Evolutionary conservation across 1,140 invertebrate species (phyloP).

Genomic region (Halotydeus destructor): DNA sequence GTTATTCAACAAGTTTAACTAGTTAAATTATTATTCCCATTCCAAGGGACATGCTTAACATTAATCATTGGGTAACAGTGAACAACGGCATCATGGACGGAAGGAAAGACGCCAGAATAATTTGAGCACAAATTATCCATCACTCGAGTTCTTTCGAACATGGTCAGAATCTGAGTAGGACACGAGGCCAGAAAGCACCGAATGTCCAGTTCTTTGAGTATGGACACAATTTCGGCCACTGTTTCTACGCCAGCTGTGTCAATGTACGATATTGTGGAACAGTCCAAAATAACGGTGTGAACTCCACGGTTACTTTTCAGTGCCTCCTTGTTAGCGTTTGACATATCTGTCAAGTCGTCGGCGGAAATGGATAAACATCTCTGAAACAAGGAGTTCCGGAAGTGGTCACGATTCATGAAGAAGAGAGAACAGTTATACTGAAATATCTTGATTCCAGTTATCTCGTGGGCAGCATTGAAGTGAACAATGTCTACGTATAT

Average conservation of each 20-base stretch:
- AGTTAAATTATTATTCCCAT: too few relatives aligned
- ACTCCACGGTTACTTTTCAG: too few relatives aligned
- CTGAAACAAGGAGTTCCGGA: constrained; percentile 29
- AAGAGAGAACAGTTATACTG: constrained; percentile 28
- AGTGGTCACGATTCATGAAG: constrained; percentile 29
- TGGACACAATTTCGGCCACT: too few relatives aligned
- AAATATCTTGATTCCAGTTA: constrained; percentile 27
- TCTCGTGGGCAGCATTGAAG: constrained; percentile 32
- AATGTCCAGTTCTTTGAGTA: not conserved
- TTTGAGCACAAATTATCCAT: not conserved
- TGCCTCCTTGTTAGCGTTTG: too few relatives aligned
- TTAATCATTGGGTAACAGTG: too few relatives aligned
- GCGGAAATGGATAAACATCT: not conserved
- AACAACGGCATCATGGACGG: not conserved
- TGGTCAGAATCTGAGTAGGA: not conserved
- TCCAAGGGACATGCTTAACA: too few relatives aligned
- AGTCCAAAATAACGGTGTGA: constrained; percentile 18
- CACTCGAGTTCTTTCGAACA: constrained; percentile 1
- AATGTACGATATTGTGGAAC: constrained; percentile 15
- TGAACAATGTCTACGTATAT: constrained; percentile 47
- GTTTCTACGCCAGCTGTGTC: constrained; percentile 16
- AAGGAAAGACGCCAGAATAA: not conserved
- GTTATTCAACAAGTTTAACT: too few relatives aligned
- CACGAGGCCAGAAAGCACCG: constrained; percentile 1
- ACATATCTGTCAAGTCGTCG: too few relatives aligned